Conservation (phyloP, 2,113 vertebrate species). For the Sapajus apella region DNA sequence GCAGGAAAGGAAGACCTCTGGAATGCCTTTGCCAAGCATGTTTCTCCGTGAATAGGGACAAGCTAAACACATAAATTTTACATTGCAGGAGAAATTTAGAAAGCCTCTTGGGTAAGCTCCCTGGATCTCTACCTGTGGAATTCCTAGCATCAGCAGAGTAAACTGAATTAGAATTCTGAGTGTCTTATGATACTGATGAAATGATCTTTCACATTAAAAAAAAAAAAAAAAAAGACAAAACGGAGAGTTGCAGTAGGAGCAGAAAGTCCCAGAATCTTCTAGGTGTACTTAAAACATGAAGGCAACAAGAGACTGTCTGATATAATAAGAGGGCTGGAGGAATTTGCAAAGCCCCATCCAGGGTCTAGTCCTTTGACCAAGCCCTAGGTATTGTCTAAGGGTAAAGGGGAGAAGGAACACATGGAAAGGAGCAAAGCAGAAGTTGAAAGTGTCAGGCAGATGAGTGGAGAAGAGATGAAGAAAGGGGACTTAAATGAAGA, state of each 20-base stretch:
- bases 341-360: background rate
- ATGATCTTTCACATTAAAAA: background rate
- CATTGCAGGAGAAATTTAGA: background rate
- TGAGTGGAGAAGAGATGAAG: background rate
- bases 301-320: background rate
- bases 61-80: background rate
- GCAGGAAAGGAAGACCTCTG: background rate
- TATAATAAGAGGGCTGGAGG: background rate
- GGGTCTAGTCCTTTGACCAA: background rate
- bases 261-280: background rate
- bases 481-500: background rate
- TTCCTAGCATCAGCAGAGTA: background rate
- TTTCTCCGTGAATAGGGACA: background rate
- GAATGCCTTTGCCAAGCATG: background rate
- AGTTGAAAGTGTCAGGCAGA: background rate
- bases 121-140: background rate
- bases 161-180: background rate
- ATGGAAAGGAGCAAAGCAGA: background rate
- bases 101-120: background rate
- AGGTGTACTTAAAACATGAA: background rate
- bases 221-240: background rate
- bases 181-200: conserved; percentile 10
- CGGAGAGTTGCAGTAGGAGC: background rate
- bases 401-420: background rate
- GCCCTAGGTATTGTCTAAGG: background rate